Percentiles rank a stretch among this genome's conserved stretches.
Evolutionary conservation across 2,113 vertebrate genomes (phyloP).

Genomic region (Odobenus rosmarus): DNA sequence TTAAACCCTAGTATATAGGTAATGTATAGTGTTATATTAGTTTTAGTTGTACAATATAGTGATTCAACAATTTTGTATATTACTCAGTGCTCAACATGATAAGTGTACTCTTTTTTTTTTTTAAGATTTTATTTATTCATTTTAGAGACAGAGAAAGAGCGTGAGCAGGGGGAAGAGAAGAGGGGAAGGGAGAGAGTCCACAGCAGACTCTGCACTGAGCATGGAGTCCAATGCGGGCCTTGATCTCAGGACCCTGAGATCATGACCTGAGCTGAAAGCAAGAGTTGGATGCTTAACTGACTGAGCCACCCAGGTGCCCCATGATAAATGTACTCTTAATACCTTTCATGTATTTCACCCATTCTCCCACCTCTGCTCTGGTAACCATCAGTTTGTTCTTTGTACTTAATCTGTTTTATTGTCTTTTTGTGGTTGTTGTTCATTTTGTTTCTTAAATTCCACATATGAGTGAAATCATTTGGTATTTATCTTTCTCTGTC

Average conservation of each 20-base stretch:
- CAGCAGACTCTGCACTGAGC: not conserved
- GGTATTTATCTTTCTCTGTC: not conserved
- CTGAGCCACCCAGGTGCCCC: not conserved
- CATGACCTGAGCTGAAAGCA: not conserved
- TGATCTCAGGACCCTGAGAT: not conserved
- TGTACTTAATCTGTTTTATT: not conserved
- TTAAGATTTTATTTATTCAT: too few relatives aligned
- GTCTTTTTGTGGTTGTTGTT: not conserved
- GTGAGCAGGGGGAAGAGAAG: not conserved
- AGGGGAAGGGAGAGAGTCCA: not conserved
- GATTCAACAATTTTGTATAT: not conserved
- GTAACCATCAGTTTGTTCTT: not conserved
- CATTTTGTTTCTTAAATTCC: not conserved
- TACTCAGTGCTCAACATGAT: not conserved
- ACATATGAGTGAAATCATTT: not conserved
- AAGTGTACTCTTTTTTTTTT: not conserved
- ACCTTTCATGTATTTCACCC: not conserved
- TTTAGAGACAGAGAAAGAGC: not conserved
- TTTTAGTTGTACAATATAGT: not conserved
- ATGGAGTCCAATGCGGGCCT: not conserved
- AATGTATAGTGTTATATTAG: not conserved
- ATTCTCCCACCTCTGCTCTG: not conserved
- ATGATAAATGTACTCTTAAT: not conserved
- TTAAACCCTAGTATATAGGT: not conserved
- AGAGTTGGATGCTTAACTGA: not conserved